Percentiles rank a stretch among this genome's conserved stretches.
phyloP scores from a whole-genome alignment of 2,113 vertebrate species.

The Hypomesus transpacificus region DNA sequence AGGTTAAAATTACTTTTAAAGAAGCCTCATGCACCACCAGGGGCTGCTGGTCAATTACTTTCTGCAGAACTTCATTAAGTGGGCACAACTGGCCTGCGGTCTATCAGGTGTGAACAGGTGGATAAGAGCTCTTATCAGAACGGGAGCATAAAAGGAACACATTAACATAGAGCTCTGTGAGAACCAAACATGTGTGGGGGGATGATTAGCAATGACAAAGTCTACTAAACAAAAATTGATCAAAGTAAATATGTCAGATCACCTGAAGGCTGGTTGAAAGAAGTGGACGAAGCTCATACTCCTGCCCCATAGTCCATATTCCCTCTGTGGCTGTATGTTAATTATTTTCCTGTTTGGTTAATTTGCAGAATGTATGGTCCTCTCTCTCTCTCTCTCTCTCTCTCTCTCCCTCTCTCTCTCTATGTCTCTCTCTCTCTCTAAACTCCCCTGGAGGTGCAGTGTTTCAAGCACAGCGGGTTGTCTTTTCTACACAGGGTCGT shows the following conservation, averaged over 20 bases:
- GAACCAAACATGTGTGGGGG: no score
- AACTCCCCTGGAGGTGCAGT: constrained; percentile 3
- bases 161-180: no score
- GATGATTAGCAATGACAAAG: no score
- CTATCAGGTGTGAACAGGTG: not conserved
- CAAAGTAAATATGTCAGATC: no score
- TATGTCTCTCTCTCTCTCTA: no score
- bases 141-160: not conserved
- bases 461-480: no score
- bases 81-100: not conserved
- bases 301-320: constrained; percentile 32
- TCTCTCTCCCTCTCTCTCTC: no score
- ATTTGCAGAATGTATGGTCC: constrained; percentile 43
- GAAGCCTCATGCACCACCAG: not conserved
- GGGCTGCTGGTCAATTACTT: not conserved
- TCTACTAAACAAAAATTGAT: no score
- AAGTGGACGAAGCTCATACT: not conserved
- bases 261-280: no score
- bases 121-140: not conserved
- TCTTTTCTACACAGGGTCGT: no score
- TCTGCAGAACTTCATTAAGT: not conserved
- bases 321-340: constrained; percentile 46
- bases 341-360: constrained; percentile 54
- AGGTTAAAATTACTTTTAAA: not conserved
- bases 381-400: not conserved